Percentiles rank a stretch among this genome's conserved stretches.
These are phyloP conservation scores for Aurelia aurita DNA, from an alignment of 30 jellyfish, hydroid and myxozoan genomes.

Conservation along the genomic window DNA sequence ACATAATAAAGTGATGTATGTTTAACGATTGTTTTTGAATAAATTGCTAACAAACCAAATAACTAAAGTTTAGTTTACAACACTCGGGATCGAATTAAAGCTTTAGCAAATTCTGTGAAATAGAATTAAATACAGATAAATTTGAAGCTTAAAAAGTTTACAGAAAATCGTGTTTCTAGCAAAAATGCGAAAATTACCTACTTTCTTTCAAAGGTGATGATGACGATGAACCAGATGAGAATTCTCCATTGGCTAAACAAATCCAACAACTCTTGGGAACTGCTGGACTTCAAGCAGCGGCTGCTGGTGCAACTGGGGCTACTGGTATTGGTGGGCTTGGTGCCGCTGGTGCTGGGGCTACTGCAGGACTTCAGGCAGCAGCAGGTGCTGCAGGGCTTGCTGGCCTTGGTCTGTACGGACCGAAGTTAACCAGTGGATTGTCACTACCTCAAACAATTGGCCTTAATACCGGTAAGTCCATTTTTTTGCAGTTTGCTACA, in stretches of 20 bases:
- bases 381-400: slow-evolving; percentile 72
- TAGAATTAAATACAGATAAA: too few species aligned
- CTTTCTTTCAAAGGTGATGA: not conserved
- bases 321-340: slow-evolving; percentile 47
- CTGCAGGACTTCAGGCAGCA: slow-evolving; percentile 73
- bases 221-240: slow-evolving; percentile 53
- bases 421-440: slow-evolving; percentile 42
- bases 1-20: too few species aligned
- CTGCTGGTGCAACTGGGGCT: slow-evolving; percentile 72
- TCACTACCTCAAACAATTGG: slow-evolving; percentile 53
- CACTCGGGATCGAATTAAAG: too few species aligned
- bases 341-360: slow-evolving; percentile 70
- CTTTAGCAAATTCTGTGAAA: too few species aligned
- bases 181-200: too few species aligned
- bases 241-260: slow-evolving; percentile 39
- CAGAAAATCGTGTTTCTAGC: too few species aligned
- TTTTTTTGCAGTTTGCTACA: too few species aligned
- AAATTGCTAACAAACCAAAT: too few species aligned
- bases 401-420: slow-evolving; percentile 59
- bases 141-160: too few species aligned
- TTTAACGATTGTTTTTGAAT: too few species aligned
- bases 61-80: too few species aligned
- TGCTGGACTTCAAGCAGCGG: slow-evolving; percentile 70
- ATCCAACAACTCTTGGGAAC: slow-evolving; percentile 32
- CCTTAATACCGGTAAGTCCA: slow-evolving; percentile 34